Conservation (phyloP, 2,888 invertebrate genomes). For the Lasioglossum leucozonium region DNA sequence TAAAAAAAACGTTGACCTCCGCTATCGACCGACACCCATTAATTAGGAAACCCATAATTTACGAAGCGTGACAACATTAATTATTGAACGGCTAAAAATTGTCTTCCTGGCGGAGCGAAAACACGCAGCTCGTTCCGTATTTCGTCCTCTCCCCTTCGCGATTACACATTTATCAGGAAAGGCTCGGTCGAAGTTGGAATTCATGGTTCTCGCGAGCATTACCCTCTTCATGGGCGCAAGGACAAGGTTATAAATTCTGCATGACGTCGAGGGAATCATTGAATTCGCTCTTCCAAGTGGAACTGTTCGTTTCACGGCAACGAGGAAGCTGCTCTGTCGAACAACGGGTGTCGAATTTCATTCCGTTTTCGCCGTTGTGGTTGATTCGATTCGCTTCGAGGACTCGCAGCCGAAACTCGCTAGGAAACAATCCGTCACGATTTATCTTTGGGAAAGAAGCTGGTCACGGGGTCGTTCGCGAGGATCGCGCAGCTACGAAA, state of each 20-base stretch:
- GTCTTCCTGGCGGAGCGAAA: slow-evolving; percentile 5
- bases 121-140: background rate
- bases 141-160: background rate
- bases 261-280: slow-evolving; percentile 4
- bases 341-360: background rate
- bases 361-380: background rate
- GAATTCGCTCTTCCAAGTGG: slow-evolving; percentile 15
- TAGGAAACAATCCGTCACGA: slow-evolving; percentile 44
- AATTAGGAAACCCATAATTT: background rate
- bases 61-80: background rate
- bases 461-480: slow-evolving; percentile 60
- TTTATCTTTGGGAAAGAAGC: slow-evolving; percentile 49
- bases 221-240: background rate
- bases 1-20: background rate
- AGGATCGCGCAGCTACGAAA: slow-evolving; percentile 40
- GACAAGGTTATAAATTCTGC: slow-evolving; percentile 36
- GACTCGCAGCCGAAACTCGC: background rate
- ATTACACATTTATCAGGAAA: background rate
- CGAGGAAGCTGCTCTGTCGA: slow-evolving; percentile 23
- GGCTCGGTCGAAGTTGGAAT: background rate
- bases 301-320: slow-evolving; percentile 28
- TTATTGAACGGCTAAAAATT: background rate
- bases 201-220: slow-evolving; percentile 6
- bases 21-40: background rate
- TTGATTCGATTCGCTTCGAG: background rate